Base-by-base conservation (phyloP, 1,140 invertebrate genomes). In the Sinonovacula constricta region DNA sequence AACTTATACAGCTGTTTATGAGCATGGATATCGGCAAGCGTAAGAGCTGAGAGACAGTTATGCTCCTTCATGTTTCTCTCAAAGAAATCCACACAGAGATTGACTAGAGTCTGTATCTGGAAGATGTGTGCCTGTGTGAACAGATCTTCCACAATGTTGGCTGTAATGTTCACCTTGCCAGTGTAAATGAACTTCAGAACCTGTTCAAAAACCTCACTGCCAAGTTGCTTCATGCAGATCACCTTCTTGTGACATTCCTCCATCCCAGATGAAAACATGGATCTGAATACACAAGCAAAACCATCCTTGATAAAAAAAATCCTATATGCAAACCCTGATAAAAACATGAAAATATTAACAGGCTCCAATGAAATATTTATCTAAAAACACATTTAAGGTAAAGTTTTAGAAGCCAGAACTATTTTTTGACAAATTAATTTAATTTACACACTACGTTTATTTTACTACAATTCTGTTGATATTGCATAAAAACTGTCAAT, bases 211-310 rank as follows among this genome's bases (percentile, higher is more conserved):
- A 89, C 86, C 1, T 70, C 28, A 14, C 83, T 75, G 49, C 88
- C 87, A 4, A 89, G 79, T 65, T 88, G 83, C 36, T 86, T 84
- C 26, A 89, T 78, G 18, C 86, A 82, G 26, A 89, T 84, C 1
- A 79, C 76, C 31, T 82, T 83, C 70, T 88, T 88, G 5, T 82
- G 69, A 59, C 86, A 86, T 59, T 89, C 88, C 51, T 86, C 86
- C 88, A 89, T 89, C 10, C 87, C 87, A 14, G 86, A 88, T 3
- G 85, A 83, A 77, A 89, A 89, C 88, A 89, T 89, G 2, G 86
- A 87, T 70, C 83, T 75, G 51, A 51, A 51, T 62, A 60, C n/a
- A n/a, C n/a, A n/a, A n/a, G n/a, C n/a, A n/a, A n/a, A n/a, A n/a
- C n/a, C n/a, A n/a, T n/a, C n/a, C n/a, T n/a, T n/a, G n/a, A n/a